These are phyloP conservation scores for Mustela erminea DNA, from an alignment of 2,797 vertebrate genomes.

Conservation along the genomic window DNA sequence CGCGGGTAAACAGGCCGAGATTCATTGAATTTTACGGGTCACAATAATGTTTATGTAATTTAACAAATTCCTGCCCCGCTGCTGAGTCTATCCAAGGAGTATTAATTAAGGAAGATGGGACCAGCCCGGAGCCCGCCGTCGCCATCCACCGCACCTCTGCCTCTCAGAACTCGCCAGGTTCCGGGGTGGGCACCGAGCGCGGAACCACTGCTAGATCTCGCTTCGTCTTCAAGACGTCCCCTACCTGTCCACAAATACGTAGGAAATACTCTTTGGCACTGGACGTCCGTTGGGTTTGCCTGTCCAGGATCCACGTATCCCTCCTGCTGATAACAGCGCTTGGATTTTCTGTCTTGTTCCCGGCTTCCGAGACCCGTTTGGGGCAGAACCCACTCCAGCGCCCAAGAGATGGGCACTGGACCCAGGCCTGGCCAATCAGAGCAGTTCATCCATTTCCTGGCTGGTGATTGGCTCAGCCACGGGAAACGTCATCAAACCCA, in stretches of 20 bases:
- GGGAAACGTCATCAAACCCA: background rate
- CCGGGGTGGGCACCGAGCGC: background rate
- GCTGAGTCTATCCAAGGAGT: conserved; percentile 86
- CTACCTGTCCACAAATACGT: background rate
- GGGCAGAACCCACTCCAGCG: background rate
- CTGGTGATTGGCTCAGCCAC: background rate
- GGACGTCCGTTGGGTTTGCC: background rate
- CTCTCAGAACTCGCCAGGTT: background rate
- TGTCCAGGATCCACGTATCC: background rate
- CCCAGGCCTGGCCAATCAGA: background rate
- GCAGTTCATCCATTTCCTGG: background rate
- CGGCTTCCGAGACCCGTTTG: background rate
- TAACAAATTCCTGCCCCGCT: conserved; percentile 88
- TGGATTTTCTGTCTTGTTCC: background rate
- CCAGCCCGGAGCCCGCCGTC: background rate
- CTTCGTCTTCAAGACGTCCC: background rate
- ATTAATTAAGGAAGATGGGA: conserved; percentile 84
- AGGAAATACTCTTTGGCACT: background rate
- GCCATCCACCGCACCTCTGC: background rate
- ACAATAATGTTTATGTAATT: conserved; percentile 91
- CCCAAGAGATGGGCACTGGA: background rate
- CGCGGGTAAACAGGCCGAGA: conserved; percentile 89
- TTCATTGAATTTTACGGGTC: conserved; percentile 90
- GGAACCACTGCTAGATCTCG: background rate
- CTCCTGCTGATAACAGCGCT: background rate